Evolutionary conservation across 1,140 invertebrate species (phyloP), one percentile per base, ranked within the genome.

Genomic region (Drosophila eugracilis): DNA sequence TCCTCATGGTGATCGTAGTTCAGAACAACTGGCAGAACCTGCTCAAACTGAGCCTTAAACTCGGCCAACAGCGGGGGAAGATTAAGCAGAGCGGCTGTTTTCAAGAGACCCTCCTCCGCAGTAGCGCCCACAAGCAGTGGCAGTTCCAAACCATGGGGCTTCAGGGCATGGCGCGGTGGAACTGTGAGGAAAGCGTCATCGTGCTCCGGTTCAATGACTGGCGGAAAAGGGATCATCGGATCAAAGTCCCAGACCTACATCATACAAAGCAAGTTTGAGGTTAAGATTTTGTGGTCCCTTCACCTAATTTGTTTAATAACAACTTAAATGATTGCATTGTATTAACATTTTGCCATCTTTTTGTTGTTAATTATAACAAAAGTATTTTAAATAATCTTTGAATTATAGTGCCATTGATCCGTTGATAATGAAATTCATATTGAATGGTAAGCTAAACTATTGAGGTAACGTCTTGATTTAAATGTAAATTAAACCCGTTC

Each of bases 141-240:
- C 9, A 96, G 92, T 34, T 93, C 84, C 7, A 92, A 78, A 1
- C 94, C 78, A 32, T 92, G 91, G 0, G 94, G 94, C 60, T 88
- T 89, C 0, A 93, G 76, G 9, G 93, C 85, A 15, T 75, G 37
- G 1, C 92, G 81, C 1, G 95, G 94, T 71, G 93, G 92, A 65
- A 93, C 92, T 0, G 92, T 94, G 0, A 96, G 72, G 77, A 96
- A 96, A 12, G 95, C 95, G n/a, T 93, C 94, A 5, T 93, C 92
- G 41, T 94, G 92, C 59, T 93, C 85, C 0, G 94, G 94, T 89
- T 96, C 95, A 15, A 95, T 90, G 0, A 95, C 94, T 0, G 95
- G 95, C 65, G 95, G 95, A 72, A 95, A 96, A 1, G 95, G 94
- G 57, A 95, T 95, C 94, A 95, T 94, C 1, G 95, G 95, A 83